These are phyloP conservation scores for Falco berigora DNA, from an alignment of 2,797 vertebrate species.

Conservation along the genomic window DNA sequence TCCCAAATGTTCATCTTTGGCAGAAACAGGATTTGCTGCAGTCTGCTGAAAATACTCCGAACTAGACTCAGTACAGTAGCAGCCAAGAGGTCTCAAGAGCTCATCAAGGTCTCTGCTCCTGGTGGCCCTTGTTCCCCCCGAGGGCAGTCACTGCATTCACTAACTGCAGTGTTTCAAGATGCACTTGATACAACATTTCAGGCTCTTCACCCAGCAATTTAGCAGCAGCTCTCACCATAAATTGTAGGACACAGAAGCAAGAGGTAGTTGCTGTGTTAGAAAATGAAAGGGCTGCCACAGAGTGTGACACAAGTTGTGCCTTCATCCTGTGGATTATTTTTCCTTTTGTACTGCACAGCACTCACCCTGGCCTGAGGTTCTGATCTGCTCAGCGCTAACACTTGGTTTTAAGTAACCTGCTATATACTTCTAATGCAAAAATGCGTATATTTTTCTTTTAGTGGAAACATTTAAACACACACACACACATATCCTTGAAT, in stretches of 20 bases:
- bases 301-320: neutral
- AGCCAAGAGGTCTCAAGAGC: neutral
- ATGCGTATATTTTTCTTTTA: neutral
- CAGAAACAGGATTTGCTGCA: neutral
- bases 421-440: neutral
- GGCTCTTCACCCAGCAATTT: neutral
- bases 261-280: neutral
- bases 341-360: neutral
- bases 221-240: neutral
- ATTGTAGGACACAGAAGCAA: neutral
- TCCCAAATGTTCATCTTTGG: neutral
- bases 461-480: neutral
- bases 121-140: neutral
- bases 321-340: neutral
- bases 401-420: neutral
- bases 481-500: neutral
- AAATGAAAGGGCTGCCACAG: neutral
- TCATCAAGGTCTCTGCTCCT: neutral
- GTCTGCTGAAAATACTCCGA: neutral
- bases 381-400: neutral
- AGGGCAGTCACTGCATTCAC: neutral
- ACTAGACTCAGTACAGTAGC: neutral
- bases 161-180: fast-evolving
- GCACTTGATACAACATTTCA: neutral
- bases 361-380: neutral